These are phyloP conservation scores for Malthinus flaveolus DNA, from an alignment of 2,888 invertebrate species.

Conservation along the genomic window DNA sequence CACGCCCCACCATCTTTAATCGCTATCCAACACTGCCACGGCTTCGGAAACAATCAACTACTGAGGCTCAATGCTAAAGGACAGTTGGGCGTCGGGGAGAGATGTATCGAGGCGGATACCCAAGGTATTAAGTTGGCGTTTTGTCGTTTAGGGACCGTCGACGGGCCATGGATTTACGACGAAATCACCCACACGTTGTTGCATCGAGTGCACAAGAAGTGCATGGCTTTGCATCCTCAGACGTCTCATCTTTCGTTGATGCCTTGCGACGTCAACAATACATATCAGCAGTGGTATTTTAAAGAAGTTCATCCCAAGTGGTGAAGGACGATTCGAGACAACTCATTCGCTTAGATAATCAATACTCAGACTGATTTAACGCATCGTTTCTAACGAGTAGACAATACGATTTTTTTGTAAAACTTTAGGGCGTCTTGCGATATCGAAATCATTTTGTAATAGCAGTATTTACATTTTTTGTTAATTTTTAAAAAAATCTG, in stretches of 20 bases:
- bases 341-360: constrained; percentile 1
- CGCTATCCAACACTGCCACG: constrained; percentile 91
- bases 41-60: constrained; percentile 92
- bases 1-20: constrained; percentile 89
- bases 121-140: constrained; percentile 87
- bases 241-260: constrained; percentile 76
- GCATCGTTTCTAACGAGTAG: too few relatives aligned
- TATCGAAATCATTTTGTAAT: too few relatives aligned
- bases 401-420: too few relatives aligned
- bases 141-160: constrained; percentile 89
- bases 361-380: neutral
- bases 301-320: constrained; percentile 72
- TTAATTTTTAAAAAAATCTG: too few relatives aligned
- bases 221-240: constrained; percentile 82
- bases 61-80: constrained; percentile 91
- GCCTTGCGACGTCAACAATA: constrained; percentile 83
- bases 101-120: constrained; percentile 89
- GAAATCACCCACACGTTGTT: constrained; percentile 72
- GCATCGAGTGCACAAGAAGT: constrained; percentile 78
- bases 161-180: constrained; percentile 94
- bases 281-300: constrained; percentile 88
- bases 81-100: constrained; percentile 93
- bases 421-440: too few relatives aligned
- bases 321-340: constrained; percentile 43
- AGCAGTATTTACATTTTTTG: too few relatives aligned